Conservation (phyloP, 1,140 invertebrate genomes). For the Lepidotrigona ventralis region DNA sequence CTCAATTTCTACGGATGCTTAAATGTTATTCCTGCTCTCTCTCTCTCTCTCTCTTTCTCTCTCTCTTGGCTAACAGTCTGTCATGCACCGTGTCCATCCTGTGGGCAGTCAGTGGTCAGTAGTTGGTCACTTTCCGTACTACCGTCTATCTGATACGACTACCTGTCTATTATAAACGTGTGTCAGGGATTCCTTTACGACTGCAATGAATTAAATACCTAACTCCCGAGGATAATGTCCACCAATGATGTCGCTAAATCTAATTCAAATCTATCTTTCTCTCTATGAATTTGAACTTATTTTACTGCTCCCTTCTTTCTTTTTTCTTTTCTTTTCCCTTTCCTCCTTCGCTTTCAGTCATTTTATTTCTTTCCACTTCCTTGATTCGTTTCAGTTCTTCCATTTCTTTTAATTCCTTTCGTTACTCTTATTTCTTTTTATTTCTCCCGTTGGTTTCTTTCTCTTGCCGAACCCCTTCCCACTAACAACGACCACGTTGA, state of each 20-base stretch:
- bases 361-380: neutral
- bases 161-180: neutral
- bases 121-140: neutral
- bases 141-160: neutral
- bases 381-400: neutral
- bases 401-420: neutral
- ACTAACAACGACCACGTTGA: too few relatives aligned
- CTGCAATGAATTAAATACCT: neutral
- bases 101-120: neutral
- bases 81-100: neutral
- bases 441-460: neutral
- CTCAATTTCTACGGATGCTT: neutral
- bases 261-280: too few relatives aligned
- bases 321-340: neutral
- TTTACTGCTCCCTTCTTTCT: neutral
- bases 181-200: neutral
- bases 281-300: too few relatives aligned
- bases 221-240: neutral
- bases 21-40: neutral
- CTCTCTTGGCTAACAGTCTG: neutral
- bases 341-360: too few relatives aligned
- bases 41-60: neutral
- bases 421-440: too few relatives aligned
- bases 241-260: neutral
- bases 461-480: neutral